Evolutionary conservation across 92 coral and sea anemone species (phyloP).

Genomic region (Parazoanthus atlanticus): DNA sequence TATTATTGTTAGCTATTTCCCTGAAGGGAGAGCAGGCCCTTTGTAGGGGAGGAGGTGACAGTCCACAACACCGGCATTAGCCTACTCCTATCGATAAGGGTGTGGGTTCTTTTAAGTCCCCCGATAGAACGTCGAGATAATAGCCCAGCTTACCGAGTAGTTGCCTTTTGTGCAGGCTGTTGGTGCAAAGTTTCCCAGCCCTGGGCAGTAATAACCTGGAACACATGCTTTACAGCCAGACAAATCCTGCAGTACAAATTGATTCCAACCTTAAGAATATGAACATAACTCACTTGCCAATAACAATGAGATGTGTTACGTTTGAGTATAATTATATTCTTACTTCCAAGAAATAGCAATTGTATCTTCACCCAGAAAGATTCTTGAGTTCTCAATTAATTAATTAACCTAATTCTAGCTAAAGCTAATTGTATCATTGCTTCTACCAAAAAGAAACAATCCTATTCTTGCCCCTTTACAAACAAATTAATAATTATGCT

Average conservation of each 20-base stretch:
- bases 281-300: background rate
- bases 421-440: background rate
- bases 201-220: slow-evolving; percentile 90
- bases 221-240: slow-evolving; percentile 87
- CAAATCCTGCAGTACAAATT: slow-evolving; percentile 48
- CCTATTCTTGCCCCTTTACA: background rate
- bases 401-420: too few species aligned
- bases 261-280: background rate
- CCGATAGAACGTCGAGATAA: too few species aligned
- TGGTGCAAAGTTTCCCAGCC: slow-evolving; percentile 78
- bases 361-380: too few species aligned
- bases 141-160: slow-evolving; percentile 85
- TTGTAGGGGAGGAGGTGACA: too few species aligned
- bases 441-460: background rate
- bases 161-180: slow-evolving; percentile 84
- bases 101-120: too few species aligned
- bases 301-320: background rate
- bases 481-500: too few species aligned
- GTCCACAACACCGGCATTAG: too few species aligned
- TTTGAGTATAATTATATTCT: background rate
- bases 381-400: too few species aligned
- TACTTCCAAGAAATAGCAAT: background rate
- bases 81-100: too few species aligned
- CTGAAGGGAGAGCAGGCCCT: too few species aligned
- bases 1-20: too few species aligned